Percentiles rank a stretch among this genome's conserved stretches.
Evolutionary conservation across 2,797 vertebrate genomes (phyloP).

Genomic region (Pantherophis alleghaniensis): DNA sequence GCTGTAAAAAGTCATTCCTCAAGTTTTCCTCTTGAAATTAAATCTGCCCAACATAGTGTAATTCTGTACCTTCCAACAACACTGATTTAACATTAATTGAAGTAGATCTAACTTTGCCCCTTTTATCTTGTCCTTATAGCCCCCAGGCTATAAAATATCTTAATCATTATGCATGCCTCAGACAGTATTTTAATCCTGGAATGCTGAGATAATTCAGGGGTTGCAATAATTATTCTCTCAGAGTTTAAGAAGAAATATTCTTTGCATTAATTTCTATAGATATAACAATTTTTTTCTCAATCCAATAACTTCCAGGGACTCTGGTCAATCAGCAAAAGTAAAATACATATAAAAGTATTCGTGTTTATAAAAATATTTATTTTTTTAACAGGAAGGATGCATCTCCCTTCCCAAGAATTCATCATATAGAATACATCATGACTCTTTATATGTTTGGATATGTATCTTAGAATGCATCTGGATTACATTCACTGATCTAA

Average conservation of each 20-base stretch:
- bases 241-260: not conserved
- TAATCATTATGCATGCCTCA: slow-evolving; percentile 1
- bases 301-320: not conserved
- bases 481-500: not conserved
- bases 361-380: not conserved
- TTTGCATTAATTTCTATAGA: not conserved
- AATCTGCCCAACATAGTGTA: not conserved
- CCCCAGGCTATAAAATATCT: not conserved
- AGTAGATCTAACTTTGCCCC: not conserved
- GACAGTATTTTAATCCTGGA: not conserved
- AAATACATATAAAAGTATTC: not conserved
- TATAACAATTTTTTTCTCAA: not conserved
- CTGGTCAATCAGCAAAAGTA: not conserved
- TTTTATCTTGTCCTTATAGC: not conserved
- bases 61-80: not conserved
- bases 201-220: not conserved
- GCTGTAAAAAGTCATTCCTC: not conserved
- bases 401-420: not conserved
- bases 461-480: not conserved
- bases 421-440: not conserved
- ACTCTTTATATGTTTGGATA: not conserved
- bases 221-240: not conserved
- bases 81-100: not conserved
- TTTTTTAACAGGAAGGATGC: no score
- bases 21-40: not conserved